Percentiles rank a stretch among this genome's conserved stretches.
phyloP scores from a whole-genome alignment of 2,888 invertebrate species.

The Artemia sp. region DNA sequence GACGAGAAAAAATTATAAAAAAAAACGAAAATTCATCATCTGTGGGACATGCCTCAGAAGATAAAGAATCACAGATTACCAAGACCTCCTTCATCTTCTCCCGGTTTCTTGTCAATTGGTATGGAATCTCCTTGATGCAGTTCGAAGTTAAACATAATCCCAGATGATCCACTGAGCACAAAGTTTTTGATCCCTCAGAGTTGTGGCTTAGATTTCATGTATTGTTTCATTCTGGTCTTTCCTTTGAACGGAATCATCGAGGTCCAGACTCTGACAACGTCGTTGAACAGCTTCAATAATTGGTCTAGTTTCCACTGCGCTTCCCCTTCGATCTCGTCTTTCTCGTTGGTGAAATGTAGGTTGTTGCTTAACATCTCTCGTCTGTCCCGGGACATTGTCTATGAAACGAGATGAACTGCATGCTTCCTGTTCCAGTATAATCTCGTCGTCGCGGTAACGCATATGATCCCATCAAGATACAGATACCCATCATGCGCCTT shows the following conservation, averaged over 20 bases:
- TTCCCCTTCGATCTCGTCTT: constrained; percentile 19
- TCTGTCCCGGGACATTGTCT: constrained; percentile 21
- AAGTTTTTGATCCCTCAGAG: constrained; percentile 28
- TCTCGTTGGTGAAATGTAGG: constrained; percentile 23
- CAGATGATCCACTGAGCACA: constrained; percentile 26
- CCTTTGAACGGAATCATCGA: constrained; percentile 30
- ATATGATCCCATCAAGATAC: constrained; percentile 23
- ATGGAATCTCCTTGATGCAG: too few species aligned
- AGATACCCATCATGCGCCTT: constrained; percentile 13
- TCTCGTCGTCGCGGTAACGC: constrained; percentile 20
- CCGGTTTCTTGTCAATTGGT: too few species aligned
- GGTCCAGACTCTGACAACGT: constrained; percentile 34
- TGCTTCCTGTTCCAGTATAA: constrained; percentile 24
- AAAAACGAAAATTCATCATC: too few species aligned
- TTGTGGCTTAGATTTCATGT: constrained; percentile 29
- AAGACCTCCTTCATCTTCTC: too few species aligned
- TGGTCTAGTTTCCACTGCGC: constrained; percentile 27
- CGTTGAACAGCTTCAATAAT: constrained; percentile 25
- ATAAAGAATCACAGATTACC: too few species aligned
- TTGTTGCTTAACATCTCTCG: constrained; percentile 23
- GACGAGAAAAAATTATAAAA: too few species aligned
- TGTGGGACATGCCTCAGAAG: too few species aligned
- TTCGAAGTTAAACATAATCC: constrained; percentile 24
- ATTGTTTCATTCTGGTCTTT: constrained; percentile 27
- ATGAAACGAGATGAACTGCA: constrained; percentile 20